Evolutionary conservation across 2,888 invertebrate species (phyloP).

Genomic region (Beris chalybata): DNA sequence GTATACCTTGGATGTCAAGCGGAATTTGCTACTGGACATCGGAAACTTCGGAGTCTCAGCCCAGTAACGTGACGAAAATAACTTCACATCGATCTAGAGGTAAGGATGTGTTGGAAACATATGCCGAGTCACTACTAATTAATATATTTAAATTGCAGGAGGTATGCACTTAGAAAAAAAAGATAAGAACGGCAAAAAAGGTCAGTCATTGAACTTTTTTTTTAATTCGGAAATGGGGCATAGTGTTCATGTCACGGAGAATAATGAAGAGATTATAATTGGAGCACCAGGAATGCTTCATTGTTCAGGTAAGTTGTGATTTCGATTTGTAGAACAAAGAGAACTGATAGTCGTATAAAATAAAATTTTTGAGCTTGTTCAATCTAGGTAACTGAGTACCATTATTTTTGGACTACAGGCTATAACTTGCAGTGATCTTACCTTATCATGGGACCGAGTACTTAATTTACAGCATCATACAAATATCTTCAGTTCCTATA

Average conservation of each 20-base stretch:
- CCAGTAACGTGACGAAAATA: conserved; percentile 48
- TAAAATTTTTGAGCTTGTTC: no score
- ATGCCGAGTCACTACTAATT: no score
- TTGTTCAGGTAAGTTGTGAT: conserved; percentile 48
- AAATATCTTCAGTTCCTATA: no score
- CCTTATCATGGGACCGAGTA: no score
- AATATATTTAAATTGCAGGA: background rate
- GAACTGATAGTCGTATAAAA: no score
- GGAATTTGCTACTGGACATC: conserved; percentile 56
- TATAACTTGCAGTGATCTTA: no score
- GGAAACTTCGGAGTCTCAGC: conserved; percentile 49
- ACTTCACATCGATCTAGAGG: conserved; percentile 51
- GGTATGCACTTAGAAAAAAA: no score
- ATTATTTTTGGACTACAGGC: no score
- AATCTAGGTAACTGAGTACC: no score
- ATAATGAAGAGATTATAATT: conserved; percentile 53
- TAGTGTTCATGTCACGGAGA: conserved; percentile 53
- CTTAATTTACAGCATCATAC: no score
- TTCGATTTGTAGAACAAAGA: no score
- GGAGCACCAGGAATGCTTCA: conserved; percentile 54
- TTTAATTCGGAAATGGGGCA: conserved; percentile 54
- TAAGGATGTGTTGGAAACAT: conserved; percentile 28
- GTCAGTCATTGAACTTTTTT: conserved; percentile 46
- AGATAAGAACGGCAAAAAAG: no score
- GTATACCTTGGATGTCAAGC: conserved; percentile 47